Conservation (phyloP, 2,888 invertebrate genomes). For the Achlya flavicornis region DNA sequence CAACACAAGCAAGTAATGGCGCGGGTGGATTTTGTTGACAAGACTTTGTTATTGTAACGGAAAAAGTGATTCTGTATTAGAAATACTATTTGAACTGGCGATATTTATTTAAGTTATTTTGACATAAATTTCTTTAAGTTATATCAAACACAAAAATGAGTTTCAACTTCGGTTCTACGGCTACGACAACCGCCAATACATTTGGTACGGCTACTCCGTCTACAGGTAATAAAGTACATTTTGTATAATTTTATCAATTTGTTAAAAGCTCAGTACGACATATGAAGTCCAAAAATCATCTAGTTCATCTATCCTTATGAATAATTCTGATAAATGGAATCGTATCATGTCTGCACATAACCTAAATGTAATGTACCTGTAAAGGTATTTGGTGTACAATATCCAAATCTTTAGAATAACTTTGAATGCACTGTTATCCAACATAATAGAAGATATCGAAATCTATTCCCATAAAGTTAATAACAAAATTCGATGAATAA, state of each 20-base stretch:
- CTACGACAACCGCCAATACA: slow-evolving; percentile 61
- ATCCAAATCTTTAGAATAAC: no score
- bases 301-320: background rate
- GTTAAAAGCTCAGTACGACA: background rate
- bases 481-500: no score
- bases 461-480: no score
- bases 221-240: slow-evolving; percentile 51
- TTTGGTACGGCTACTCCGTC: slow-evolving; percentile 66
- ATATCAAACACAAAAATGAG: slow-evolving; percentile 50
- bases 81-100: slow-evolving; percentile 7
- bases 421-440: no score
- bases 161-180: slow-evolving; percentile 60
- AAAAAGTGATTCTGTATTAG: slow-evolving; percentile 19
- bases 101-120: background rate
- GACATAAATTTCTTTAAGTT: background rate
- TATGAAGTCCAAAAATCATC: background rate
- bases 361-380: no score
- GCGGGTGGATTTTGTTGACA: slow-evolving; percentile 28
- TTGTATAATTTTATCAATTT: slow-evolving; percentile 2
- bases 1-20: background rate
- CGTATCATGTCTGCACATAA: background rate
- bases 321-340: background rate
- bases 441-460: no score
- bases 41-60: slow-evolving; percentile 26
- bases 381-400: no score